Conservation (phyloP, 2,888 invertebrate species). For the Oeneis ivallda region DNA sequence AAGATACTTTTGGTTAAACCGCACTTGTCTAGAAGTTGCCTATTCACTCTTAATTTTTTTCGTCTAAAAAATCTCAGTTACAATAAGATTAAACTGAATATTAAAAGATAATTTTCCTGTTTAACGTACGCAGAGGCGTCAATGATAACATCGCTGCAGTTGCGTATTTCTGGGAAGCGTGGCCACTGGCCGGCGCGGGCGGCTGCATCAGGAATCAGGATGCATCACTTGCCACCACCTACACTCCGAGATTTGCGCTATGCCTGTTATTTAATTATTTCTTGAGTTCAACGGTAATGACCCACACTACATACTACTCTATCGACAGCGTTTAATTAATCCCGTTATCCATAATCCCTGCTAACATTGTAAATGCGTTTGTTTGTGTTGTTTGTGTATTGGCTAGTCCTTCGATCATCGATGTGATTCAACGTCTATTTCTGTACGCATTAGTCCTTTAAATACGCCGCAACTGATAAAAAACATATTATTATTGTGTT, state of each 20-base stretch:
- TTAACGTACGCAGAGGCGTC: background rate
- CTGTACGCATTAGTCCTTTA: too few species aligned
- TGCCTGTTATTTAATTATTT: too few species aligned
- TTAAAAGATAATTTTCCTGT: background rate
- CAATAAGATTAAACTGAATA: background rate
- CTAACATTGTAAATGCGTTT: background rate
- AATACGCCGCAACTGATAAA: too few species aligned
- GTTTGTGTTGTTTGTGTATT: too few species aligned
- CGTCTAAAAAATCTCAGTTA: background rate
- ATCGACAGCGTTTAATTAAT: background rate
- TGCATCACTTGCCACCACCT: constrained; percentile 33
- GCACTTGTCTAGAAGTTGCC: background rate
- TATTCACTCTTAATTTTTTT: background rate
- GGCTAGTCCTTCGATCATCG: too few species aligned
- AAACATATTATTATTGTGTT: too few species aligned
- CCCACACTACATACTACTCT: background rate
- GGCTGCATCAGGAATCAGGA: constrained; percentile 25
- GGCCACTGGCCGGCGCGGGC: background rate
- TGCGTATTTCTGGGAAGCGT: constrained; percentile 26
- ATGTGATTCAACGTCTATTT: too few species aligned
- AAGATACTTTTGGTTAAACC: too few species aligned
- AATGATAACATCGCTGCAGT: constrained; percentile 14
- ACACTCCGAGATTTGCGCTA: constrained; percentile 27
- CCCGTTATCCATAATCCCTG: background rate
- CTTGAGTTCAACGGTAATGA: background rate